Evolutionary conservation across 2,888 invertebrate species (phyloP).

Genomic region (Tipula confusa): DNA sequence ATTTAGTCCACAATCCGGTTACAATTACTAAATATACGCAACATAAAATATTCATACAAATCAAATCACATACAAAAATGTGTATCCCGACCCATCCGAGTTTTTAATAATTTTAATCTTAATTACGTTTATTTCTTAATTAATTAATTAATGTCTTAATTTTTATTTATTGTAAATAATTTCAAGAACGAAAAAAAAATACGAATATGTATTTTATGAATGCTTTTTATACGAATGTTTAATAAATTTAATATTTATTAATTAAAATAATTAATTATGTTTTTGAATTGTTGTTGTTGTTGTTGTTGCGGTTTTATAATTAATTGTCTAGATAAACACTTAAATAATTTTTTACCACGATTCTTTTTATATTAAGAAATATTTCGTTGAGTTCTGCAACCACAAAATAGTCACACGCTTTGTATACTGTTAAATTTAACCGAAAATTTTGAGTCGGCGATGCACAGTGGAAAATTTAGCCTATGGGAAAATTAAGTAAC

Average conservation of each 20-base stretch:
- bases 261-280: background rate
- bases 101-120: background rate
- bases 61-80: background rate
- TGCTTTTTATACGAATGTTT: background rate
- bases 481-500: no score
- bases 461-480: no score
- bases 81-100: background rate
- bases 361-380: no score
- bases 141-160: background rate
- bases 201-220: background rate
- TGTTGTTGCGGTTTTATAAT: background rate
- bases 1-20: slow-evolving; percentile 50
- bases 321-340: background rate
- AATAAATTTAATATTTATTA: background rate
- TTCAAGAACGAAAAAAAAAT: background rate
- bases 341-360: no score
- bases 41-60: background rate
- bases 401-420: no score
- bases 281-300: background rate
- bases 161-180: slow-evolving; percentile 25
- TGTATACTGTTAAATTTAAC: no score
- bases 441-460: no score
- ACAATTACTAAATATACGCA: slow-evolving; percentile 48
- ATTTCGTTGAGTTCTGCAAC: no score
- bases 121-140: slow-evolving; percentile 6